These are phyloP conservation scores for Lampris incognitus DNA, from an alignment of 2,113 vertebrate species.

Conservation along the genomic window DNA sequence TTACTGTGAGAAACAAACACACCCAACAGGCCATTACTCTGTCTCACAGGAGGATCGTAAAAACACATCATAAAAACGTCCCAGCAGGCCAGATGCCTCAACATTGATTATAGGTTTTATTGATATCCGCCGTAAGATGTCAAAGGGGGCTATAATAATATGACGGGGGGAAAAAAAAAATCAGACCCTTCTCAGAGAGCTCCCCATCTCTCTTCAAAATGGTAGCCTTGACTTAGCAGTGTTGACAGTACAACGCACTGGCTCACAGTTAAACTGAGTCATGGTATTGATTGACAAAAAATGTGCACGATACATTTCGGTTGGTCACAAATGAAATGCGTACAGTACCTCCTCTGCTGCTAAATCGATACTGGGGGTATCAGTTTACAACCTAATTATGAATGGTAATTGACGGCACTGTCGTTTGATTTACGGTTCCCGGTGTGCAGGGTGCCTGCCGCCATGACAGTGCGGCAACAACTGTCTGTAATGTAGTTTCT, in stretches of 20 bases:
- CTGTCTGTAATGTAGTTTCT: constrained; percentile 42
- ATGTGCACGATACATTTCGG: constrained; percentile 6
- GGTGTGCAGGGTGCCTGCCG: constrained; percentile 15
- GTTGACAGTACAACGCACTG: background rate
- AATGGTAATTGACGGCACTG: constrained; percentile 60
- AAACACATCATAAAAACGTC: constrained; percentile 65
- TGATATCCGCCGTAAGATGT: constrained; percentile 45
- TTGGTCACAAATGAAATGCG: constrained; percentile 2
- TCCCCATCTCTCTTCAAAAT: constrained; percentile 3
- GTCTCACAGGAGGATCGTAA: constrained; percentile 46
- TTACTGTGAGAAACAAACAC: constrained; percentile 57
- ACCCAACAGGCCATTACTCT: constrained; percentile 53
- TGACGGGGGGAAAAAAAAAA: constrained; percentile 6
- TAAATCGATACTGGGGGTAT: constrained; percentile 59
- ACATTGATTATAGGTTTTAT: constrained; percentile 64
- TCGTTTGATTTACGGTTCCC: constrained; percentile 60
- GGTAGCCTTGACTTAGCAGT: constrained; percentile 42
- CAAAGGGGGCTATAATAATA: constrained; percentile 18
- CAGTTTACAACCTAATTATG: constrained; percentile 58
- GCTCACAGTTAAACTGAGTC: background rate
- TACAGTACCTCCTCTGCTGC: background rate
- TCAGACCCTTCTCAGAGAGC: constrained; percentile 6
- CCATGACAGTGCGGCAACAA: constrained; percentile 10
- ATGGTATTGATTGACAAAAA: constrained; percentile 15
- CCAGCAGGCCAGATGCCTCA: constrained; percentile 50